Evolutionary conservation across 2,888 invertebrate genomes (phyloP), one percentile per base, ranked within the genome.

Genomic region (Lathronympha strigana): DNA sequence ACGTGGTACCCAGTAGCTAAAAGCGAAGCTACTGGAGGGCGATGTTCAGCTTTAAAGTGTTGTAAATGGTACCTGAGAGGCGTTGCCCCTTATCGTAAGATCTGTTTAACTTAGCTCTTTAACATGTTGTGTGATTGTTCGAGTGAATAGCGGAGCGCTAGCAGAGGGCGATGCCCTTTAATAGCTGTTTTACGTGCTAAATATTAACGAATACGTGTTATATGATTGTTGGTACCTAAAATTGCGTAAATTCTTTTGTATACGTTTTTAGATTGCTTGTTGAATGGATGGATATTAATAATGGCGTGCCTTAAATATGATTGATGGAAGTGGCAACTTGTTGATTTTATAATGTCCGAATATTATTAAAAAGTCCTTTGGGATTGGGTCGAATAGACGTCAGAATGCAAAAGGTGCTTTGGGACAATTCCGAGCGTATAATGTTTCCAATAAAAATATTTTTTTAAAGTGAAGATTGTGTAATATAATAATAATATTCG

Each of bases 101-200:
- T 15, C 58, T 36, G 28, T 57, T 21, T n/a, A 33, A 57, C 43
- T 49, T 13, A n/a, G 4, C n/a, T 38, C 38, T 11, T 19, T 9
- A 9, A 28, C 8, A 3, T 28, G 28, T 28, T 5, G 2, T 3
- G 28, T 28, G 28, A 28, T 5, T 28, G 5, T 9, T 8, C 1
- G 17, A 19, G 43, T 19, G 33, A 3, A 11, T 11, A 31, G 19
- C 1, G 19, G 19, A 51, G 2, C 11, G 19, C 19, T 19, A 17
- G 4, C 31, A 13, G 19, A 8, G 13, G 11, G 51, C 31, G 11
- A 13, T 13, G 19, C 50, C 19, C 33, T 33, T 13, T 13, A 51
- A 2, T 33, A 21, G n/a, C 23, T 15, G 19, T 47, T 8, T 3
- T 13, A 17, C 9, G 15, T 49, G 25, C 8, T 49, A 49, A 11